These are phyloP conservation scores for Cybosia mesomella DNA, from an alignment of 2,888 invertebrate genomes.

Conservation along the genomic window DNA sequence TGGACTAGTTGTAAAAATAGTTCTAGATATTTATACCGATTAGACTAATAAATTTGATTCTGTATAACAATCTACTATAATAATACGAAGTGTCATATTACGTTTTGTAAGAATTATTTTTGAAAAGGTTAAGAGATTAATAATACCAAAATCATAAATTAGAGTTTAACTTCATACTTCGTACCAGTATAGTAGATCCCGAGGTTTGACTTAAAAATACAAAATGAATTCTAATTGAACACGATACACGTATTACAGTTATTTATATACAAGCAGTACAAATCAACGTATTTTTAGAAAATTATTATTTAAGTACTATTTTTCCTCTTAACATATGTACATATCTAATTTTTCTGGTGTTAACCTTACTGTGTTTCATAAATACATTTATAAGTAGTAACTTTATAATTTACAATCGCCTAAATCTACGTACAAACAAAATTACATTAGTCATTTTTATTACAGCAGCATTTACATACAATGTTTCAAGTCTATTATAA, in stretches of 20 bases:
- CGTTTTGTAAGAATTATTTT: conserved; percentile 8
- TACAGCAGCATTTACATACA: conserved; percentile 76
- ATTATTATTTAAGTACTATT: conserved; percentile 70
- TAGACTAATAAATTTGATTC: conserved; percentile 62
- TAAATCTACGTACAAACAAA: conserved; percentile 77
- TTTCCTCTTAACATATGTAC: conserved; percentile 82
- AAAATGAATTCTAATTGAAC: conserved; percentile 54
- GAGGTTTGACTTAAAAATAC: conserved; percentile 42
- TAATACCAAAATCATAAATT: background rate
- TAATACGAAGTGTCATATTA: conserved; percentile 34
- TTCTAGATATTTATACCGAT: conserved; percentile 71
- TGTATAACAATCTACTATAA: conserved; percentile 51
- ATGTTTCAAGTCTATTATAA: conserved; percentile 60
- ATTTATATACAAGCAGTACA: conserved; percentile 79
- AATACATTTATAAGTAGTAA: conserved; percentile 82
- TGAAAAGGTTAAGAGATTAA: background rate
- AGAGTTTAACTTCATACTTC: conserved; percentile 2
- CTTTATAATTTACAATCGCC: conserved; percentile 81
- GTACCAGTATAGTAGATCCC: conserved; percentile 30
- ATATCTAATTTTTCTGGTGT: conserved; percentile 84
- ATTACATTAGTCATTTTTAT: conserved; percentile 72
- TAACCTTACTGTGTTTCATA: conserved; percentile 86
- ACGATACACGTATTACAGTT: conserved; percentile 61
- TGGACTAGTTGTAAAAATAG: conserved; percentile 85
- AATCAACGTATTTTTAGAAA: conserved; percentile 73